Conservation (phyloP, 2,113 vertebrate species). For the Neolamprologus longior region DNA sequence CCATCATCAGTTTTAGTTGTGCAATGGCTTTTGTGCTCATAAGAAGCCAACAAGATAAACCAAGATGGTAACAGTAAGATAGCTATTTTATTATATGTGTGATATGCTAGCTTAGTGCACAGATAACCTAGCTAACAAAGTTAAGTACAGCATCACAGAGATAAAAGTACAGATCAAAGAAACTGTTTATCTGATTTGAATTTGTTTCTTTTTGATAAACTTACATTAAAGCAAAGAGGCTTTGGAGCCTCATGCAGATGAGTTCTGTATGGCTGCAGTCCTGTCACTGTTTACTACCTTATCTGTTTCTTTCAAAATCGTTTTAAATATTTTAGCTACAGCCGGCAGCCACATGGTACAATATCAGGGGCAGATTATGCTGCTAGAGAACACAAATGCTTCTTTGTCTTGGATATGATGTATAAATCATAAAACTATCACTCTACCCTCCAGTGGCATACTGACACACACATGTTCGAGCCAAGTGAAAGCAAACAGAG, state of each 20-base stretch:
- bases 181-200: not conserved
- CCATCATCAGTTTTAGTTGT: not conserved
- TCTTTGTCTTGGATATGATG: not conserved
- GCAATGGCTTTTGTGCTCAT: not conserved
- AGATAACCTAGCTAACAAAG: not conserved
- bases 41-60: not conserved
- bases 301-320: not conserved
- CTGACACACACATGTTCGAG: not conserved
- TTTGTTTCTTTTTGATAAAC: not conserved
- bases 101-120: not conserved
- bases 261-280: not conserved
- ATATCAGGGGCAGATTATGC: not conserved
- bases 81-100: not conserved
- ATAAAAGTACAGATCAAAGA: not conserved
- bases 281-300: not conserved
- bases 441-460: not conserved
- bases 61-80: not conserved
- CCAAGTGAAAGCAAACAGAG: not conserved
- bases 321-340: not conserved
- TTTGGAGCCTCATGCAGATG: not conserved
- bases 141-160: not conserved
- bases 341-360: not conserved
- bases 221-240: not conserved
- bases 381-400: not conserved
- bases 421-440: not conserved